phyloP scores from a whole-genome alignment of 2,113 vertebrate genomes.

The Oncorhynchus mykiss region DNA sequence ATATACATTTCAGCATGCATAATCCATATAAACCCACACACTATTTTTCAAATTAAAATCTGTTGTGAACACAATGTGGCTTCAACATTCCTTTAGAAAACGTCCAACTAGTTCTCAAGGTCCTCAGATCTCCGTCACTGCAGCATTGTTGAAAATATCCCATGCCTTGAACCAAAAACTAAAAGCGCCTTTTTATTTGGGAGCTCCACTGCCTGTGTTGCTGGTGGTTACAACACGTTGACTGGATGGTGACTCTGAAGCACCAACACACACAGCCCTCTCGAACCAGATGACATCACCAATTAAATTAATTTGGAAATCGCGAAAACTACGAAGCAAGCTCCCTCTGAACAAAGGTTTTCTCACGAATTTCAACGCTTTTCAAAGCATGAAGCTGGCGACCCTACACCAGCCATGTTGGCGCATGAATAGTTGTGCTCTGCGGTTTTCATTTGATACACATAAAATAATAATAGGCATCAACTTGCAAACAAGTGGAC shows the following conservation, averaged over 20 bases:
- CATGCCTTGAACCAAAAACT: slow-evolving; percentile 35
- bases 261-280: slow-evolving; percentile 35
- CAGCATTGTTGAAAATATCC: slow-evolving; percentile 39
- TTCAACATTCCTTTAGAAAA: slow-evolving; percentile 51
- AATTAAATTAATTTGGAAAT: slow-evolving; percentile 38
- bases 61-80: slow-evolving; percentile 45
- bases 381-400: slow-evolving; percentile 33
- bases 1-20: slow-evolving; percentile 61
- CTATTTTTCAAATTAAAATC: slow-evolving; percentile 22
- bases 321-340: slow-evolving; percentile 41
- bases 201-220: slow-evolving; percentile 52
- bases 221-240: slow-evolving; percentile 57
- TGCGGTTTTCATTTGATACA: neutral
- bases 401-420: slow-evolving; percentile 51
- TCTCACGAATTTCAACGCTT: slow-evolving; percentile 48
- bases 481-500: neutral
- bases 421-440: slow-evolving; percentile 22
- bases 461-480: neutral
- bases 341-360: slow-evolving; percentile 54
- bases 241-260: slow-evolving; percentile 59
- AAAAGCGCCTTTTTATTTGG: slow-evolving; percentile 39
- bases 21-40: slow-evolving; percentile 45
- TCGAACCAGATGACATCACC: slow-evolving; percentile 70
- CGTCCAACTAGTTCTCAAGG: slow-evolving; percentile 21
- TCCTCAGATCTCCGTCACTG: neutral